Base-by-base conservation (phyloP, 2,888 invertebrate genomes). In the Cheilosia impressa region DNA sequence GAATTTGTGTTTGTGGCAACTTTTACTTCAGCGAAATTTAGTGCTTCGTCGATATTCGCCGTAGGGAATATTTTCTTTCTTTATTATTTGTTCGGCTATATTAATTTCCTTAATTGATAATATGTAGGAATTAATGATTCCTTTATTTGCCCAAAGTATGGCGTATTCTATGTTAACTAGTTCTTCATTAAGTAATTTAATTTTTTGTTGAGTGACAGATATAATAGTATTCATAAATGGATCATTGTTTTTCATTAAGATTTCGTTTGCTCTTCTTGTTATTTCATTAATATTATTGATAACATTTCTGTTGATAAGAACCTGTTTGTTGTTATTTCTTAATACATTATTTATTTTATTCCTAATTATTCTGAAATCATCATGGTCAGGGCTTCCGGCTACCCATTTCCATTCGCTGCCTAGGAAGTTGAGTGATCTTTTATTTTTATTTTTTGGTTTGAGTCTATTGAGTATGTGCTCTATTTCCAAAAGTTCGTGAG, bases 261-360 rank as follows among this genome's bases (percentile, higher is more conserved):
- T 24, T 50, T 24, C 31, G 24, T 38, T 17, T 2, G 38, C 43
- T 41, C 24, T 60, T 27, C 27, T 60, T 60, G 19, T 19, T 15
- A 66, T 52, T 24, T 66, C 15, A n/a, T 66, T 53, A 22, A 66
- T 66, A 0, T 34, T 66, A 22, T 52, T 66, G 9, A 66, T 66
- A n/a, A 53, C 19, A 38, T 52, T 17, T 52, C 55, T 55, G 53
- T 68, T 68, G 41, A 68, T 68, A 15, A 55, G 4, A 2, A 55
- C 68, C 4, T 68, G 41, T 31, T 55, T 24, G 10, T 55, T 68
- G 13, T 43, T 68, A 17, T 68, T 68, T 38, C 24, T 38, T 19
- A 19, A 19, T 19, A 19, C 19, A 19, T 19, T 19, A 19, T 19
- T 58, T 22, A 58, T 38, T 41, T 58, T 58, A 3, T 31, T 34